Evolutionary conservation across 2,797 vertebrate genomes (phyloP).

Genomic region (Clangula hyemalis): DNA sequence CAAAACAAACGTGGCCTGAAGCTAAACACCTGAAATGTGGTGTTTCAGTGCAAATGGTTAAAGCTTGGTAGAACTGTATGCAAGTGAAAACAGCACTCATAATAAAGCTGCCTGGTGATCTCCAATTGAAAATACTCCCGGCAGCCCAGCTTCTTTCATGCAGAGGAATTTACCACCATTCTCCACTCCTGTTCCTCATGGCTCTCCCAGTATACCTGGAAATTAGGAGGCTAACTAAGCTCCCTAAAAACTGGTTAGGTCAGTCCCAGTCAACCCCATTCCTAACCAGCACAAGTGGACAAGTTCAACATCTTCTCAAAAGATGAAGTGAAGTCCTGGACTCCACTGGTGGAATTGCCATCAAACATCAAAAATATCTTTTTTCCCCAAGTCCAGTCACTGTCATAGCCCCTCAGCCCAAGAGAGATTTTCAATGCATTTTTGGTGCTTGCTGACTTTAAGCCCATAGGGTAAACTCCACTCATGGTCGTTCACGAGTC

Average conservation of each 20-base stretch:
- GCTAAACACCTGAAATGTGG: constrained; percentile 29
- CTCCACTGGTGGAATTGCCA: background rate
- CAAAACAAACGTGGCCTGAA: constrained; percentile 25
- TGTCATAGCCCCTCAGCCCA: background rate
- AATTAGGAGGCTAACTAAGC: constrained; percentile 15
- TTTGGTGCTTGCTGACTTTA: background rate
- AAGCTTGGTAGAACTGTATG: background rate
- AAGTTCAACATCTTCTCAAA: background rate
- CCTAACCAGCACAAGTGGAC: background rate
- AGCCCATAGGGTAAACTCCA: background rate
- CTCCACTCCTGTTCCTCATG: background rate
- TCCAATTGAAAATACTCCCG: background rate
- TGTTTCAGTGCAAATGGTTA: constrained; percentile 19
- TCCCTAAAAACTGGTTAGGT: constrained; percentile 24
- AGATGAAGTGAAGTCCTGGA: background rate
- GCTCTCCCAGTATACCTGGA: constrained; percentile 9
- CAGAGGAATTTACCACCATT: background rate
- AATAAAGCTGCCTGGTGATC: background rate
- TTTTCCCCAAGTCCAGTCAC: fast-evolving
- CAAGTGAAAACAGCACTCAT: background rate
- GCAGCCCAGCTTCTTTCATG: background rate
- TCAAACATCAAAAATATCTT: background rate
- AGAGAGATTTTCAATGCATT: background rate
- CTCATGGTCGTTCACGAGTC: background rate
- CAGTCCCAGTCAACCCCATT: background rate